Evolutionary conservation across 2,113 vertebrate species (phyloP).

Genomic region (Climacteris rufus): DNA sequence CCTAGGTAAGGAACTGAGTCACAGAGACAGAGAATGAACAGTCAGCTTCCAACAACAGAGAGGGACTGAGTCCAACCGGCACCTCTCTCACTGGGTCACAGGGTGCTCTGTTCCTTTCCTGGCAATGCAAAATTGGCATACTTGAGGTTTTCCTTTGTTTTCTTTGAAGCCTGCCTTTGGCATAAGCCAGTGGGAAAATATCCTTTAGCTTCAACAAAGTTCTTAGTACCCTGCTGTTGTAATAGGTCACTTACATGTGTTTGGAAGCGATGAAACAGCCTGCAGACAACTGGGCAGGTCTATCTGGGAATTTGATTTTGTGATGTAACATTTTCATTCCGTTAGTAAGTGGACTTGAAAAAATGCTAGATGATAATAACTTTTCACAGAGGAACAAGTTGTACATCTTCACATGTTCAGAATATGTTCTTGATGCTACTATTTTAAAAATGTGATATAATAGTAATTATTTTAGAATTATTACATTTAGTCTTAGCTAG

Average conservation of each 20-base stretch:
- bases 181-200: neutral
- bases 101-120: neutral
- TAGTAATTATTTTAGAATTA: neutral
- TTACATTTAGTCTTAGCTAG: neutral
- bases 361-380: neutral
- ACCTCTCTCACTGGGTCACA: neutral
- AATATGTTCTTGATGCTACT: neutral
- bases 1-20: neutral
- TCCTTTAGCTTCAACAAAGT: neutral
- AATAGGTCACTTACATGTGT: neutral
- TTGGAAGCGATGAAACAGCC: neutral
- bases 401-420: neutral
- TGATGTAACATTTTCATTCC: neutral
- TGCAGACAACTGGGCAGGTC: neutral
- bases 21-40: neutral
- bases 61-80: neutral
- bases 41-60: neutral
- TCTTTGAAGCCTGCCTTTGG: neutral
- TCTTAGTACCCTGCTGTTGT: neutral
- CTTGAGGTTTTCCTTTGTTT: neutral
- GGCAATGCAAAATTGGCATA: neutral
- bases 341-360: neutral
- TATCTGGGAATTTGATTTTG: neutral
- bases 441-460: neutral
- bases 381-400: neutral